These are phyloP conservation scores for Latrodectus hesperus DNA, from an alignment of 2,888 invertebrate genomes.

Conservation along the genomic window DNA sequence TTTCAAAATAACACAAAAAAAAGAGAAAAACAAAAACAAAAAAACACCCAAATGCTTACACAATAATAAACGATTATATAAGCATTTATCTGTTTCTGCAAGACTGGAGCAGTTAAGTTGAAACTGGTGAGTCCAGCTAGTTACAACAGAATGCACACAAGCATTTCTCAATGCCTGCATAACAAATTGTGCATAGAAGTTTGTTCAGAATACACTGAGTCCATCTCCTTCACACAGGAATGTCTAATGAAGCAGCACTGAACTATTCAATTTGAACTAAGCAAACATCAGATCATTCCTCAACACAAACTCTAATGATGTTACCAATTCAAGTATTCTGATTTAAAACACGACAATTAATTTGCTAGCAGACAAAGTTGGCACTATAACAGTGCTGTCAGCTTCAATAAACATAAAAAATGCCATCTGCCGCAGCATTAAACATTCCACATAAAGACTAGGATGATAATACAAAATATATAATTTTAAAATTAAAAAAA, in stretches of 20 bases:
- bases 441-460: constrained; percentile 69
- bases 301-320: constrained; percentile 12
- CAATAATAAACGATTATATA: constrained; percentile 57
- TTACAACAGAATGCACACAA: constrained; percentile 57
- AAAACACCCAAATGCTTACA: constrained; percentile 6
- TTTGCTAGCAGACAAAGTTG: constrained; percentile 53
- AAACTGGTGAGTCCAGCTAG: constrained; percentile 47
- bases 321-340: constrained; percentile 24
- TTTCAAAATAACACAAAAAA: constrained; percentile 66
- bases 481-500: constrained; percentile 69
- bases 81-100: constrained; percentile 52
- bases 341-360: constrained; percentile 45
- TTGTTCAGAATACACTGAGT: constrained; percentile 66
- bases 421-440: constrained; percentile 58
- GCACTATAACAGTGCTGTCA: constrained; percentile 60
- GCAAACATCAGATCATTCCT: constrained; percentile 38
- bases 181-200: constrained; percentile 66
- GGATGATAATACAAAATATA: constrained; percentile 68
- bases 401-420: constrained; percentile 53
- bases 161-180: constrained; percentile 39
- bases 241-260: constrained; percentile 63
- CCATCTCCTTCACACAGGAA: constrained; percentile 54
- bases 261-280: constrained; percentile 22
- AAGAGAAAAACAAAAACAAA: neutral
- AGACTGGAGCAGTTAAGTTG: constrained; percentile 8